Evolutionary conservation across 2,113 vertebrate genomes (phyloP), one percentile per base, ranked within the genome.

Genomic region (Mesoclemmys tuberculata): DNA sequence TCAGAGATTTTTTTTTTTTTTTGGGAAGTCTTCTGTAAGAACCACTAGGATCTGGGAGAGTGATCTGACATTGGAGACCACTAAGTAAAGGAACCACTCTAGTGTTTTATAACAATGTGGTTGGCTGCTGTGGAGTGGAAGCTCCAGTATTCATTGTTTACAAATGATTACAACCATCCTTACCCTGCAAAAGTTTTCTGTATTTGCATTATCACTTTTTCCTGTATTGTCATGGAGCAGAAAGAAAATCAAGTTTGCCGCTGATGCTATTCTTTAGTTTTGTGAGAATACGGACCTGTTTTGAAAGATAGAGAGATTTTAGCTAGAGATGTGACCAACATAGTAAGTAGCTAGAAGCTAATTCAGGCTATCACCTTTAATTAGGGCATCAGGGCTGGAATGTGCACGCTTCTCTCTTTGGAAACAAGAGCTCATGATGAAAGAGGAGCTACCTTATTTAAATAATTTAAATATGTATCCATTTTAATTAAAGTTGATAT

Each of bases 401-500:
- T 91, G 55, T 97, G 41, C 75, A 93, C 49, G 55, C 91, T 97
- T 93, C 64, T 87, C 12, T 85, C 46, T 95, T 95, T 91, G 64
- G 90, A 97, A 97, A 96, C 89, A 29, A 97, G 64, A 71, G 44
- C 78, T 96, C 41, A 74, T 80, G 92, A 97, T 97, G 88, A 96
- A 97, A 97, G 82, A 82, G 90, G 80, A 85, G 9, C 41, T 94
- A 88, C 52, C 80, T 97, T 95, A 90, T 96, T 95, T 97, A 96
- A 97, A 96, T 98, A 94, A 97, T 97, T 96, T 91, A 97, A 97
- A 92, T 2, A 2, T 75, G 88, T 91, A 95, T 84, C 55, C 85
- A 89, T 96, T 98, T 97, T 96, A 97, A 98, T 98, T 97, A 96
- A 92, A 96, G 82, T 78, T 91, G 87, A 83, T 97, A 94, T 82